These are phyloP conservation scores for Sinopyrophorus schimmeli DNA, from an alignment of 2,888 invertebrate genomes.

Conservation along the genomic window DNA sequence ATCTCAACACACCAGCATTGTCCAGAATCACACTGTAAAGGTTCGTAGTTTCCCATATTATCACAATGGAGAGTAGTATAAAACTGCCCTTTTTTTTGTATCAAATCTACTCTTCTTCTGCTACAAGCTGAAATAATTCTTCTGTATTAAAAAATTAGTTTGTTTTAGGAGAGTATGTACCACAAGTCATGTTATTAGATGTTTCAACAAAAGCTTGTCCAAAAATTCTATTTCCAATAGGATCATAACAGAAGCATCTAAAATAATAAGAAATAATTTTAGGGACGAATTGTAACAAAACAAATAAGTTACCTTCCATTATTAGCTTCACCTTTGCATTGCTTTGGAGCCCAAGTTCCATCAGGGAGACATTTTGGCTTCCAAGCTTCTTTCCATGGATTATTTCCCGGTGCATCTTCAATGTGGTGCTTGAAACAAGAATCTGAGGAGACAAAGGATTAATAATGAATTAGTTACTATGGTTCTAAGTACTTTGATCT, in stretches of 20 bases:
- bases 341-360: conserved; percentile 64
- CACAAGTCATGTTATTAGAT: conserved; percentile 67
- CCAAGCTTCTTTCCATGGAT: conserved; percentile 34
- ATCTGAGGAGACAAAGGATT: conserved; percentile 20
- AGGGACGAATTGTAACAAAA: not conserved
- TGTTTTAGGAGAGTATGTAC: conserved; percentile 56
- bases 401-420: conserved; percentile 10
- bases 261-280: conserved; percentile 10
- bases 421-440: conserved; percentile 35
- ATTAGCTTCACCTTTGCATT: conserved; percentile 67
- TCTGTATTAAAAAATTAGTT: not conserved
- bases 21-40: conserved; percentile 67
- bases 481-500: conserved; percentile 43
- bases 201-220: conserved; percentile 66
- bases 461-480: not conserved
- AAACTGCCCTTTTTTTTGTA: conserved; percentile 43
- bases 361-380: conserved; percentile 61
- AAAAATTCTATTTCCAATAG: conserved; percentile 64
- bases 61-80: conserved; percentile 68
- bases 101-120: conserved; percentile 60
- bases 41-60: conserved; percentile 67
- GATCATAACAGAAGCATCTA: conserved; percentile 68
- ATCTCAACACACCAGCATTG: conserved; percentile 71
- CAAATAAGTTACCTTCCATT: conserved; percentile 59
- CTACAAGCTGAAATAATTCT: conserved; percentile 61